Evolutionary conservation across 2,113 vertebrate genomes (phyloP).

Genomic region (Sphyrna mokarran): DNA sequence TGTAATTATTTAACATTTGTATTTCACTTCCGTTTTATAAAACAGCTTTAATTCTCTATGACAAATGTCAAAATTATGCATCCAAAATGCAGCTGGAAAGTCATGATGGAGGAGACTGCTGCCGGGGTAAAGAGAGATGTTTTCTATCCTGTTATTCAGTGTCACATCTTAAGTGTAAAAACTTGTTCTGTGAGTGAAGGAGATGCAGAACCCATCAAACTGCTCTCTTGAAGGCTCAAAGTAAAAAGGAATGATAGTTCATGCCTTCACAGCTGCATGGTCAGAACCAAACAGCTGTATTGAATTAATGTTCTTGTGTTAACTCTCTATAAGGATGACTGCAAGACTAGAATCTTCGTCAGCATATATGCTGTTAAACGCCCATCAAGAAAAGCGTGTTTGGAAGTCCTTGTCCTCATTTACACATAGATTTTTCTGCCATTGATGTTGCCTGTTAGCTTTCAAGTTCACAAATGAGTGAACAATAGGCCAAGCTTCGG

Average conservation of each 20-base stretch:
- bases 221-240: not conserved
- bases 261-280: too few species aligned
- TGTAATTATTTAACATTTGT: conserved; percentile 5
- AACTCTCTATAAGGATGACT: not conserved
- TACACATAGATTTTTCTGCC: not conserved
- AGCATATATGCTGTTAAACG: not conserved
- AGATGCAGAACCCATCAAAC: not conserved
- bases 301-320: not conserved
- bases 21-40: not conserved
- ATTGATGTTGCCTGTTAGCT: not conserved
- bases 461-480: not conserved
- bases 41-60: not conserved
- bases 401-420: not conserved
- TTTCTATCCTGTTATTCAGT: not conserved
- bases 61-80: not conserved
- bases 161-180: not conserved
- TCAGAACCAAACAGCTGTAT: not conserved
- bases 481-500: not conserved
- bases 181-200: not conserved
- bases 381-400: not conserved
- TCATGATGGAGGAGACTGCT: not conserved
- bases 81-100: not conserved
- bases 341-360: not conserved
- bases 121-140: not conserved
- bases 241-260: not conserved